Conservation (phyloP, 2,113 vertebrate species). For the Ahaetulla prasina region DNA sequence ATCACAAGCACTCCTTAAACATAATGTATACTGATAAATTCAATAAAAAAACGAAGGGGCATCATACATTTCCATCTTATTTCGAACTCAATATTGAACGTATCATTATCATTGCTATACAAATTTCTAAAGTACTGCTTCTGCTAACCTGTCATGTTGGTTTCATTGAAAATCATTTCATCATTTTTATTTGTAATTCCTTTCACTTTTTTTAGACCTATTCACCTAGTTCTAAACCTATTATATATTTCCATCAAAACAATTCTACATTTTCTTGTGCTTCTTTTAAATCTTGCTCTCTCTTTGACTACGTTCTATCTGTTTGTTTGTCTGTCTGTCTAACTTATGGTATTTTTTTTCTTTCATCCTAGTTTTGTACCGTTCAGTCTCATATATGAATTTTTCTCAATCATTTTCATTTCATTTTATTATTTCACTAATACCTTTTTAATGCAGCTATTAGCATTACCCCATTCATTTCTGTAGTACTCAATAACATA, state of each 20-base stretch:
- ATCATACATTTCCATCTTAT: background rate
- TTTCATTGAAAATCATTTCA: background rate
- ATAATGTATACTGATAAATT: background rate
- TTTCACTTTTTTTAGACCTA: background rate
- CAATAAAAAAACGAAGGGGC: background rate
- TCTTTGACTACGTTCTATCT: background rate
- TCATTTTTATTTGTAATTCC: background rate
- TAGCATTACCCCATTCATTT: background rate
- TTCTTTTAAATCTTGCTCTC: background rate
- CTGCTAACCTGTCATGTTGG: background rate
- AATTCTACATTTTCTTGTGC: background rate
- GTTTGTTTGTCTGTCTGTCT: background rate
- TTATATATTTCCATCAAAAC: background rate
- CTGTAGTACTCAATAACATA: background rate
- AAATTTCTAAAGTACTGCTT: background rate
- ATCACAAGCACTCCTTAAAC: background rate
- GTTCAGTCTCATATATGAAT: background rate
- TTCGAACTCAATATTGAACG: background rate
- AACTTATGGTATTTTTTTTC: background rate
- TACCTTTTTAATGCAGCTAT: background rate
- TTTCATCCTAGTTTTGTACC: background rate
- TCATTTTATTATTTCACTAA: background rate
- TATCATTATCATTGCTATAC: background rate
- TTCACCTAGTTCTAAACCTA: background rate
- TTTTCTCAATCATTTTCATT: background rate